These are phyloP conservation scores for Lagopus muta DNA, from an alignment of 2,113 vertebrate species.

Conservation along the genomic window DNA sequence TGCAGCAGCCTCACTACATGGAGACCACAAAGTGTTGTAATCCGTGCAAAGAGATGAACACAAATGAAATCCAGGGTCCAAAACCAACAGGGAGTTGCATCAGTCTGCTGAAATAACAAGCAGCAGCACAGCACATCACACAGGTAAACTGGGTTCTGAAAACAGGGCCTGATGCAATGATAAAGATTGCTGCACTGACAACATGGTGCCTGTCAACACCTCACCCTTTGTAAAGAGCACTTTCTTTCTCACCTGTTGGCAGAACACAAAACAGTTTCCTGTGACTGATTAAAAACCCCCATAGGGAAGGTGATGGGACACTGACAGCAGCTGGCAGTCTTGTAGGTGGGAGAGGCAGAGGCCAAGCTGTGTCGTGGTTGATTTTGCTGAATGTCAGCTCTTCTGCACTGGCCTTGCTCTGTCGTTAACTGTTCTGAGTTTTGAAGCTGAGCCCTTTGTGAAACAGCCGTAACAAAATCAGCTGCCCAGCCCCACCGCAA, in stretches of 20 bases:
- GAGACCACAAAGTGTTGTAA: accelerated
- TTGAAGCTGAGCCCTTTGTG: neutral
- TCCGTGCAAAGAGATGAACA: accelerated
- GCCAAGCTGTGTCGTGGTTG: neutral
- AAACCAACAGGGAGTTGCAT: accelerated
- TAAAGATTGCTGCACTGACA: neutral
- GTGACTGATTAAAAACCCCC: neutral
- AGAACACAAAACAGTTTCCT: neutral
- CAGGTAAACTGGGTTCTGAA: neutral
- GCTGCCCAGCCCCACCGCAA: neutral
- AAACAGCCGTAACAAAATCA: neutral
- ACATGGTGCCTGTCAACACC: accelerated
- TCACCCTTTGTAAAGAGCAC: accelerated
- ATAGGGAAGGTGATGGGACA: neutral
- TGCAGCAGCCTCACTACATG: accelerated
- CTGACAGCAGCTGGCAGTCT: neutral
- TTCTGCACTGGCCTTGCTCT: accelerated
- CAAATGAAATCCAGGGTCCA: accelerated
- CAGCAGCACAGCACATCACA: neutral
- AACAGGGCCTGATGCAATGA: accelerated
- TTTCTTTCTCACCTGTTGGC: neutral
- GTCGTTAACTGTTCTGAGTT: neutral
- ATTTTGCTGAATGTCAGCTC: neutral
- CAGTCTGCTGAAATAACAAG: neutral
- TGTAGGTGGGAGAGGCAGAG: neutral